phyloP scores from a whole-genome alignment of 2,113 vertebrate species.

The Melanostigma gelatinosum region DNA sequence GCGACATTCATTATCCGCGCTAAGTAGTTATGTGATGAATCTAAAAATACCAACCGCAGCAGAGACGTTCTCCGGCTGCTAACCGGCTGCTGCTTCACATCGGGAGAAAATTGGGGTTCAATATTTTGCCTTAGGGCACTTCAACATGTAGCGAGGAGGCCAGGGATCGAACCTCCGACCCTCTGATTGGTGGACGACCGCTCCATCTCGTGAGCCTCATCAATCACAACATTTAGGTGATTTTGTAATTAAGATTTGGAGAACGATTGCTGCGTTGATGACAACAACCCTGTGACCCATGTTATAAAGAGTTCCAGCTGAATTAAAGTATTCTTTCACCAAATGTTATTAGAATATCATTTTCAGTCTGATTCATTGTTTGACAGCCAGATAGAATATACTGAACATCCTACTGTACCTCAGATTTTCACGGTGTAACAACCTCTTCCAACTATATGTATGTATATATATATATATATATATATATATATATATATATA shows the following conservation, averaged over 20 bases:
- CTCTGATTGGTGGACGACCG: neutral
- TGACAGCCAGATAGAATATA: neutral
- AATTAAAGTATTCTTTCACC: constrained; percentile 24
- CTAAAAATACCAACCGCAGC: neutral
- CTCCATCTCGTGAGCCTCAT: neutral
- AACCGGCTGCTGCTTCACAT: neutral
- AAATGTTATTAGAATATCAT: constrained; percentile 15
- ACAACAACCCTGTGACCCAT: constrained; percentile 7
- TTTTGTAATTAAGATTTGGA: constrained; percentile 3
- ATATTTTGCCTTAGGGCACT: neutral
- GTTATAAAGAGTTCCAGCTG: neutral
- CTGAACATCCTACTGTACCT: neutral
- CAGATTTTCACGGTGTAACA: neutral
- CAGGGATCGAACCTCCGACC: neutral
- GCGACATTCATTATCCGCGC: constrained; percentile 7
- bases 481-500: neutral
- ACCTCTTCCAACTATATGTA: neutral
- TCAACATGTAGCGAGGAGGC: neutral
- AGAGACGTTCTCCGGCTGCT: neutral
- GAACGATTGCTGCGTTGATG: constrained; percentile 8
- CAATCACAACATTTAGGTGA: constrained; percentile 26
- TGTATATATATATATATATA: neutral
- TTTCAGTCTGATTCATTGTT: constrained; percentile 5
- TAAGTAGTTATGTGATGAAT: neutral
- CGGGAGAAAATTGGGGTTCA: neutral